Evolutionary conservation across 2,888 invertebrate genomes (phyloP).

Genomic region (Phaedon cochleariae): DNA sequence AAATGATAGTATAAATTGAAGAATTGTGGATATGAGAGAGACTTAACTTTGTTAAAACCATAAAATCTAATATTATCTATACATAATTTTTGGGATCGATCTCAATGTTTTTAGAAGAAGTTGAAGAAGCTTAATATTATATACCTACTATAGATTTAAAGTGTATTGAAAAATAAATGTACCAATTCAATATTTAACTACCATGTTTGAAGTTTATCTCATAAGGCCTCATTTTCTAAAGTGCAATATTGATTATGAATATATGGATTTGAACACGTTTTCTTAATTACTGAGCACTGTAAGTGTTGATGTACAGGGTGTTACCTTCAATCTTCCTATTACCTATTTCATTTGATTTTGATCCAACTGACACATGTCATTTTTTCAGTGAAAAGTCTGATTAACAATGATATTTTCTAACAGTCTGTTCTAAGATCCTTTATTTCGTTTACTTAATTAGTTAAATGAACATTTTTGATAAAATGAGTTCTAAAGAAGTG

Average conservation of each 20-base stretch:
- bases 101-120: constrained; percentile 47
- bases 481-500: no score
- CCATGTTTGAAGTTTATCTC: constrained; percentile 38
- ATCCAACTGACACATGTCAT: no score
- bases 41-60: constrained; percentile 37
- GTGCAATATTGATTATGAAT: constrained; percentile 35
- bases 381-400: neutral
- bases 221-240: constrained; percentile 45
- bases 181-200: constrained; percentile 46
- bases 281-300: constrained; percentile 43
- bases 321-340: constrained; percentile 22
- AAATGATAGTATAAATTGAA: constrained; percentile 39
- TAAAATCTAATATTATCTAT: constrained; percentile 32
- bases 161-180: constrained; percentile 42
- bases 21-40: constrained; percentile 37
- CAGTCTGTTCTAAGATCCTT: no score
- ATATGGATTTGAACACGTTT: constrained; percentile 26
- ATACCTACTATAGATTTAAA: constrained; percentile 20
- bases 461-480: no score
- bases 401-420: neutral
- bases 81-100: constrained; percentile 43
- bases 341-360: no score
- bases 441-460: no score
- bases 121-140: constrained; percentile 40
- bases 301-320: constrained; percentile 50